These are phyloP conservation scores for Falco cherrug DNA, from an alignment of 2,797 vertebrate species.

Conservation along the genomic window DNA sequence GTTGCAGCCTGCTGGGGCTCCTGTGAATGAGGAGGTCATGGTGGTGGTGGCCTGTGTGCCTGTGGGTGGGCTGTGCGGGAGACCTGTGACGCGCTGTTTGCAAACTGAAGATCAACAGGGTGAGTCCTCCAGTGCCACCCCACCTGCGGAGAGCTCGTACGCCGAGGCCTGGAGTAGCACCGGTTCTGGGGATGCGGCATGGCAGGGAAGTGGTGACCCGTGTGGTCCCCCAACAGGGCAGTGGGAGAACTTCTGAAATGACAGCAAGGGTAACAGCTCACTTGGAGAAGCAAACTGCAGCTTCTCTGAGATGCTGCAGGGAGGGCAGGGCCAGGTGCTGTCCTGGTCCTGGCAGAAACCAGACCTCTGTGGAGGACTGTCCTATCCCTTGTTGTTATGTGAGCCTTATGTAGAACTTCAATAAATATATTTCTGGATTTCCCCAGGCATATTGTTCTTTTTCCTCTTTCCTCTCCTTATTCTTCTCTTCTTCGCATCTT, in stretches of 20 bases:
- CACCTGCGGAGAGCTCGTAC: accelerated
- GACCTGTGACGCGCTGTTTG: accelerated
- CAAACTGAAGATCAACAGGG: accelerated
- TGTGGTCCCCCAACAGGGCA: background rate
- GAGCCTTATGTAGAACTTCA: background rate
- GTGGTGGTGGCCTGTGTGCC: background rate
- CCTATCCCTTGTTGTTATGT: background rate
- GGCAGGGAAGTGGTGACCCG: background rate
- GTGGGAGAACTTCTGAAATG: background rate
- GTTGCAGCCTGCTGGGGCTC: background rate
- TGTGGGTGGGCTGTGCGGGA: accelerated
- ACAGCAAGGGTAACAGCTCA: background rate
- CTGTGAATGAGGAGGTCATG: background rate
- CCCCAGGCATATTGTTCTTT: background rate
- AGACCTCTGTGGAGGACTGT: background rate
- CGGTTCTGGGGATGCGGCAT: accelerated
- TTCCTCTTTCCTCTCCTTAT: background rate
- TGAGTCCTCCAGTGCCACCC: background rate
- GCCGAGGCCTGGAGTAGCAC: background rate
- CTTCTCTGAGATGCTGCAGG: background rate
- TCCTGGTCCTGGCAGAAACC: background rate
- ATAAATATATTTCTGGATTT: background rate
- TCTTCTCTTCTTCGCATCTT: no score
- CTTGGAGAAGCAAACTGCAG: background rate
- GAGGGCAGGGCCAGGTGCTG: background rate